Evolutionary conservation across 2,113 vertebrate genomes (phyloP), one percentile per base, ranked within the genome.

Genomic region (Nyctereutes procyonoides): DNA sequence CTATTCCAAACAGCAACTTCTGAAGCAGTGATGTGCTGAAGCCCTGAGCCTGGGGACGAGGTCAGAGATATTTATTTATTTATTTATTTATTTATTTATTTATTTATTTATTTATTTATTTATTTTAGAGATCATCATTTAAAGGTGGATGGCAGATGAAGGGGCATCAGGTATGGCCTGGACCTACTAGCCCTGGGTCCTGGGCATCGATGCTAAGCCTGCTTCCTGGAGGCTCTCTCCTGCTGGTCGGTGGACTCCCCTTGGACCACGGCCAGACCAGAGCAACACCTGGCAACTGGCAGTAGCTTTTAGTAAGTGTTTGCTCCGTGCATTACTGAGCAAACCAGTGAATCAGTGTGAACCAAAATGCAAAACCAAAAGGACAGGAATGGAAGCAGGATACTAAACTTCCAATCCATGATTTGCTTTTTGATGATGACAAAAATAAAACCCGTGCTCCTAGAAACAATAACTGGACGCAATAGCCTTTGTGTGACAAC

Each of bases 371-470:
- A 32, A 28, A 73, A 73, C 17, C 32, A 15, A 32, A 17, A 43
- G 60, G 32, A 51, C 48, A 51, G 51, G n/a, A 32, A 38, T 4
- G 12, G 22, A 16, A 20, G 17, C 0, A n/a, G 69, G n/a, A 14
- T 0, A 10, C 24, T 17, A 17, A 0, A 10, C 48, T 69, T 16
- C 5, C 71, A 10, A 53, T 60, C 13, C 3, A 7, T 0, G 19
- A 71, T 8, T 22, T 62, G 12, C 65, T 82, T 26, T 63, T 11
- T 5, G 48, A 63, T 19, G 22, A 38, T 15, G 85, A 24, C 8
- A 22, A 48, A 85, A 56, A 17, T 2, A 16, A 48, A 77, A 10
- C 32, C 2, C 7, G 11, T 17, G 5, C 43, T 76, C 17, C 30
- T 43, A 19, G 15, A 58, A 24, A 14, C 26, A 9, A 0, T 11